These are phyloP conservation scores for Drosophila nannoptera DNA, from an alignment of 1,140 invertebrate genomes.

Conservation along the genomic window DNA sequence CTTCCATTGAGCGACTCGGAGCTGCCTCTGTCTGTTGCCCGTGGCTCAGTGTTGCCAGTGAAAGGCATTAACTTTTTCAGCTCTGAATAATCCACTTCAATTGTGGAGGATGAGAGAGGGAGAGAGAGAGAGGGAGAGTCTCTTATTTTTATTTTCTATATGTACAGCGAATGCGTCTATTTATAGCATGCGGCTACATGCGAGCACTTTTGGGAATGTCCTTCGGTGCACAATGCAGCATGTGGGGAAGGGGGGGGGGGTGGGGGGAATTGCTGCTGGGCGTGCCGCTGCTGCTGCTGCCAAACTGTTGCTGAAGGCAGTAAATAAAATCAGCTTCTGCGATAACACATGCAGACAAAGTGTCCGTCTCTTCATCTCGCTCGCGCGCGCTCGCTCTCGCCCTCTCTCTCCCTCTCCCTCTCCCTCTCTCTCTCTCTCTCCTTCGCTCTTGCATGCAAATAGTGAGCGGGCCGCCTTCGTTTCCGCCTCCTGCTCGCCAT, in stretches of 20 bases:
- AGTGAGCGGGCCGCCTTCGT: constrained; percentile 2
- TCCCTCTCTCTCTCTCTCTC: not conserved
- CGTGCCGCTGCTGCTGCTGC: constrained; percentile 17
- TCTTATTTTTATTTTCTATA: constrained; percentile 50
- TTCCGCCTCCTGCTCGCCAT: not conserved
- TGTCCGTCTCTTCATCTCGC: constrained; percentile 1
- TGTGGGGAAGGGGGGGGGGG: not conserved
- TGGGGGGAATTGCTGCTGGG: too few species aligned
- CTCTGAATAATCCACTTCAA: constrained; percentile 74
- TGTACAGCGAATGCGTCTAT: constrained; percentile 34
- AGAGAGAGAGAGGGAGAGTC: constrained; percentile 35
- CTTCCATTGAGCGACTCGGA: not conserved
- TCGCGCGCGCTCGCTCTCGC: not conserved
- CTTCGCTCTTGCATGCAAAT: constrained; percentile 18
- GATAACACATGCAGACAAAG: constrained; percentile 33
- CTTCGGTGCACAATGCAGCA: constrained; percentile 44
- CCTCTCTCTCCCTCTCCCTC: not conserved
- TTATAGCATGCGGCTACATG: constrained; percentile 8
- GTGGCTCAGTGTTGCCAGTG: constrained; percentile 10
- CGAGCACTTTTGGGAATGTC: constrained; percentile 62
- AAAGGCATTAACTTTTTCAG: constrained; percentile 37
- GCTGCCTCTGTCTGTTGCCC: not conserved
- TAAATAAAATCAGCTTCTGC: constrained; percentile 70
- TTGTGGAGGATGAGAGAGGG: constrained; percentile 29
- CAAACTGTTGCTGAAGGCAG: constrained; percentile 69